Evolutionary conservation across 2,888 invertebrate species (phyloP), one percentile per base, ranked within the genome.

Genomic region (Drosophila barbarae): DNA sequence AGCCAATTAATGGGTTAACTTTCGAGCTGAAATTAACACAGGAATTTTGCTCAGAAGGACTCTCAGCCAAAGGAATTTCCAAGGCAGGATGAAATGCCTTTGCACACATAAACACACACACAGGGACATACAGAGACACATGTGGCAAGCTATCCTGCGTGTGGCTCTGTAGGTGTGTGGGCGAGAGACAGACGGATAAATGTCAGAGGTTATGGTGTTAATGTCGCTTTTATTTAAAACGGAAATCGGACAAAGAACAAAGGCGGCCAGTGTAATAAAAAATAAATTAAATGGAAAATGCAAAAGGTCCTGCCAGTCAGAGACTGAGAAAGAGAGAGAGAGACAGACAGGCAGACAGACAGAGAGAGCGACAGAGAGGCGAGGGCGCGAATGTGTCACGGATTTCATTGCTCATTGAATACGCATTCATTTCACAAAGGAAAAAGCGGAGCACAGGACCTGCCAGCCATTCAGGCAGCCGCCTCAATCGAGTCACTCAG

Each of bases 381-480:
- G 64, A 69, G 73, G 76, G 79, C 81, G 86, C 85, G 86, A 84
- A 85, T 84, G 86, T 84, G 82, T 85, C 81, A 85, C 85, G 85
- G 81, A 85, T 85, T 86, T 81, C 78, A 81, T 81, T 86, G 81
- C 84, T 84, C 81, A 81, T 81, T 85, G 81, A 84, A 81, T 81
- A 79, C 81, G 81, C 84, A 84, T 84, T 82, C 84, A 82, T 84
- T 81, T 76, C 84, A 76, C 70, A 70, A 78, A 56, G 60, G 54
- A 41, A 57, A 21, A 46, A 46, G 46, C 30, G 42, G 73, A 54
- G 47, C 67, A 56, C 55, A 71, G 63, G 66, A 73, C 64, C 71
- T 71, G 68, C 68, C 67, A 68, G 71, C 69, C 85, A 76, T 75
- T 75, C 82, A 75, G 74, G 75, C 84, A 82, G 86, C 79, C 85